Evolutionary conservation across 2,113 vertebrate genomes (phyloP).

Genomic region (Excalfactoria chinensis): DNA sequence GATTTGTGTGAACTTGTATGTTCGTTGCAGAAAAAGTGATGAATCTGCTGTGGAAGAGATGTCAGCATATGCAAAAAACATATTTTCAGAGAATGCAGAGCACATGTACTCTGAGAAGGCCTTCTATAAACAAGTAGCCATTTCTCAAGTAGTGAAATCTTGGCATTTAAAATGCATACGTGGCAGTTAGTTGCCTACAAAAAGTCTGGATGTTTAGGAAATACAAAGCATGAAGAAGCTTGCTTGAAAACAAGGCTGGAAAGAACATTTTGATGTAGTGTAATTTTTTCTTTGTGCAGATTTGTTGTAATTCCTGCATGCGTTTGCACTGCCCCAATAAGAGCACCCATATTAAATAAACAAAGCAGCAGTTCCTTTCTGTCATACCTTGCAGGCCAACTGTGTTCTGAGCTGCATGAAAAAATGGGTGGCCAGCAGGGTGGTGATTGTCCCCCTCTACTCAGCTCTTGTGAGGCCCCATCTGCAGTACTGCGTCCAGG

Average conservation of each 20-base stretch:
- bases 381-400: neutral
- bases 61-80: neutral
- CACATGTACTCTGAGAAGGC: neutral
- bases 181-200: neutral
- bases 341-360: neutral
- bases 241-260: neutral
- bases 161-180: neutral
- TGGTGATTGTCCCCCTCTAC: too few relatives aligned
- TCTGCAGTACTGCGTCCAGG: too few relatives aligned
- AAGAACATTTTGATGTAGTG: neutral
- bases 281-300: neutral
- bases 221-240: neutral
- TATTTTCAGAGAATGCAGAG: neutral
- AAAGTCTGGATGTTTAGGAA: neutral
- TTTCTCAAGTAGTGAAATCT: neutral
- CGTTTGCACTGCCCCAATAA: neutral
- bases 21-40: constrained; percentile 61
- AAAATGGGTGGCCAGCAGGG: too few relatives aligned
- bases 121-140: neutral
- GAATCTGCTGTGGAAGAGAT: constrained; percentile 36
- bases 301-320: neutral
- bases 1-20: constrained; percentile 28
- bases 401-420: too few relatives aligned
- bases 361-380: neutral
- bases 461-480: too few relatives aligned